Conservation (phyloP, 2,797 vertebrate species). For the Vespertilio murinus region DNA sequence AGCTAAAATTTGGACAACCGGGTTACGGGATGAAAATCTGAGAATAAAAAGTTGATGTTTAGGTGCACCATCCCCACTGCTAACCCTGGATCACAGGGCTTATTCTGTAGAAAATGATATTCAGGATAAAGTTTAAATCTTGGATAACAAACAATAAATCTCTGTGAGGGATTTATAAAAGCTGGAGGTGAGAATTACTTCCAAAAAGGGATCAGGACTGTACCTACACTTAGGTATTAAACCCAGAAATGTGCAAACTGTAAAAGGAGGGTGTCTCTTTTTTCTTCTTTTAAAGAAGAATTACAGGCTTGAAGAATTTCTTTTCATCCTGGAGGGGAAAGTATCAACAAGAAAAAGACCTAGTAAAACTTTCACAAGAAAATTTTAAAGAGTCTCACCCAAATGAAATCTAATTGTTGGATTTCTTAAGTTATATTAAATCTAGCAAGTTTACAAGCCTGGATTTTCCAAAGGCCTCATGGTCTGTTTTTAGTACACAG, state of each 20-base stretch:
- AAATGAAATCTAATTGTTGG: conserved; percentile 71
- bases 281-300: neutral
- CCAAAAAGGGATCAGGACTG: conserved; percentile 33
- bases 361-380: conserved; percentile 67
- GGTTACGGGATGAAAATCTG: neutral
- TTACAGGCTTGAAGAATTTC: neutral
- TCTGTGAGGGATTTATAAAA: conserved; percentile 60
- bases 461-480: conserved; percentile 78
- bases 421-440: conserved; percentile 79
- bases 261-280: neutral
- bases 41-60: neutral
- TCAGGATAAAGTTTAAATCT: conserved; percentile 55
- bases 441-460: conserved; percentile 79
- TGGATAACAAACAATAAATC: conserved; percentile 34
- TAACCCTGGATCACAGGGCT: neutral
- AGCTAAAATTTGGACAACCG: neutral
- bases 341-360: neutral
- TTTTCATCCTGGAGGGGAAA: conserved; percentile 15
- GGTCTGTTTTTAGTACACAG: conserved; percentile 79
- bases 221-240: conserved; percentile 46
- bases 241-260: conserved; percentile 25
- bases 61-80: neutral
- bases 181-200: conserved; percentile 41
- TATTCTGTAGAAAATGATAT: conserved; percentile 18
- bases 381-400: conserved; percentile 51